phyloP scores from a whole-genome alignment of 2,113 vertebrate species.

The Coreoperca whiteheadi region DNA sequence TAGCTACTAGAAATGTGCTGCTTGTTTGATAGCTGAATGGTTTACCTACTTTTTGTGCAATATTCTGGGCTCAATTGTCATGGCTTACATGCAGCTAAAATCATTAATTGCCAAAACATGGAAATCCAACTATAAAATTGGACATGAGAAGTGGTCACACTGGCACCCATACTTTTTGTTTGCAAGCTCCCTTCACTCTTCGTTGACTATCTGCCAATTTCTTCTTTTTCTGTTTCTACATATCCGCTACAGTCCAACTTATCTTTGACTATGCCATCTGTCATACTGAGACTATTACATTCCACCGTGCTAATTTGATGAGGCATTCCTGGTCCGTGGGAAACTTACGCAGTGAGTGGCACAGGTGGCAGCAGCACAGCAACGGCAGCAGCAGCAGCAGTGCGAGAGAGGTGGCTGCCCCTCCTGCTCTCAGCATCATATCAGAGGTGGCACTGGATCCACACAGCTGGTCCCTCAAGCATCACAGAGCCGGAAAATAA shows the following conservation, averaged over 20 bases:
- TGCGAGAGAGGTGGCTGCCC: slow-evolving; percentile 62
- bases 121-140: slow-evolving; percentile 1
- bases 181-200: neutral
- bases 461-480: slow-evolving; percentile 58
- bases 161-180: neutral
- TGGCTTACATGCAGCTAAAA: neutral
- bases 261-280: neutral
- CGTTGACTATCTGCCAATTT: slow-evolving; percentile 13
- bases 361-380: slow-evolving; percentile 77
- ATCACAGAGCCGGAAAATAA: slow-evolving; percentile 56
- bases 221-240: neutral
- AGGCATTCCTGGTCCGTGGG: neutral
- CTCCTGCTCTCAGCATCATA: slow-evolving; percentile 78
- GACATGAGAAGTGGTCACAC: neutral
- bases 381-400: slow-evolving; percentile 73
- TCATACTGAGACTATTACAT: neutral
- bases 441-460: slow-evolving; percentile 65
- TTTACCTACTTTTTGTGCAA: neutral
- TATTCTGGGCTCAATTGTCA: neutral
- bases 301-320: neutral
- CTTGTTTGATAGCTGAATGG: neutral
- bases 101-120: neutral
- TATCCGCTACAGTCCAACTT: neutral
- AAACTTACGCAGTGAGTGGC: slow-evolving; percentile 81
- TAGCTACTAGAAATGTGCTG: neutral